Percentiles rank a stretch among this genome's conserved stretches.
These are phyloP conservation scores for Oryzias woworae DNA, from an alignment of 2,113 vertebrate species.

Conservation along the genomic window DNA sequence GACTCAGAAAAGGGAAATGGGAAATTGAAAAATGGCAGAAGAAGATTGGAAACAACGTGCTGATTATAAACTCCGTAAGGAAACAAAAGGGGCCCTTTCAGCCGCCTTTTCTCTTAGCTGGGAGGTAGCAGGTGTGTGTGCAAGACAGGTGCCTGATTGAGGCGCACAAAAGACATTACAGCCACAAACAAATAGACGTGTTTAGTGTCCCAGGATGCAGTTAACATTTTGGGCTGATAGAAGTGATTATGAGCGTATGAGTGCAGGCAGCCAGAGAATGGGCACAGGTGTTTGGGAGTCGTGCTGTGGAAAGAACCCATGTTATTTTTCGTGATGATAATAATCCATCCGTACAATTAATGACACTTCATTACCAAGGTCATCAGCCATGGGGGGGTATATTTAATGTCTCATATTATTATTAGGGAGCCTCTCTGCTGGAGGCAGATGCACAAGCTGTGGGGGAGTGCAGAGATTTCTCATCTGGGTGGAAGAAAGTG, in stretches of 20 bases:
- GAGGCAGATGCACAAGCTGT: slow-evolving; percentile 33
- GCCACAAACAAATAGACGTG: slow-evolving; percentile 79
- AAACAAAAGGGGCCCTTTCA: slow-evolving; percentile 73
- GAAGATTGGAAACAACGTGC: slow-evolving; percentile 77
- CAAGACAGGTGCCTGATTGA: slow-evolving; percentile 83
- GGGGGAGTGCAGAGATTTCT: slow-evolving; percentile 49
- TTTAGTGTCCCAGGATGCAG: slow-evolving; percentile 74
- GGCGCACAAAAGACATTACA: slow-evolving; percentile 77
- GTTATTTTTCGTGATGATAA: slow-evolving; percentile 57
- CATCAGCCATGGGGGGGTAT: slow-evolving; percentile 52
- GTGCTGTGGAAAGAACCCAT: slow-evolving; percentile 20
- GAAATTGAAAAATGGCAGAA: slow-evolving; percentile 80
- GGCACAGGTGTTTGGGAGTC: slow-evolving; percentile 68
- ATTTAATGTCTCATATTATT: slow-evolving; percentile 60
- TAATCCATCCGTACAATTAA: slow-evolving; percentile 74
- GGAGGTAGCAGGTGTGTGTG: slow-evolving; percentile 77
- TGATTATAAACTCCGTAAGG: slow-evolving; percentile 78
- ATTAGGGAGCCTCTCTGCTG: slow-evolving; percentile 55
- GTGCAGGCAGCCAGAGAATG: slow-evolving; percentile 51
- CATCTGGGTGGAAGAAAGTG: slow-evolving; percentile 12
- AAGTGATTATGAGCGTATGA: slow-evolving; percentile 77
- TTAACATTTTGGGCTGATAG: slow-evolving; percentile 74
- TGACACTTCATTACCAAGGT: slow-evolving; percentile 63
- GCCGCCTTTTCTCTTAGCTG: slow-evolving; percentile 61
- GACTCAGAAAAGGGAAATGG: slow-evolving; percentile 78